These are phyloP conservation scores for Drosophila koepferae DNA, from an alignment of 2,888 invertebrate species.

Conservation along the genomic window DNA sequence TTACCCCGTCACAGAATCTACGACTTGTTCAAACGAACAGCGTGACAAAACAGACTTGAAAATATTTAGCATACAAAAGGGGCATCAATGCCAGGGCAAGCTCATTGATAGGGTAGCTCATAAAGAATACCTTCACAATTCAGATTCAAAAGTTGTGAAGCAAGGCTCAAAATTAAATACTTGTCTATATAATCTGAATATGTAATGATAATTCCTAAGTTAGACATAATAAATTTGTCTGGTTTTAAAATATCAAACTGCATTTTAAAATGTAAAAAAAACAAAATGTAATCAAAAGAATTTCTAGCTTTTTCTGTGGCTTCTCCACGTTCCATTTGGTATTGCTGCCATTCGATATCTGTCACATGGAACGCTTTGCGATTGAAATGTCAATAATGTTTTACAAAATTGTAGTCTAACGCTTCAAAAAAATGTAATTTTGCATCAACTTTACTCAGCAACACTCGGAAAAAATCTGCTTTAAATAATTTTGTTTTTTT, in stretches of 20 bases:
- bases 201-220: too few relatives aligned
- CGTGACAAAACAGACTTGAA: constrained; percentile 55
- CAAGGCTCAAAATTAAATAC: too few relatives aligned
- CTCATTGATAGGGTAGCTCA: not conserved
- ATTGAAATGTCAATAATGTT: constrained; percentile 81
- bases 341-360: constrained; percentile 5
- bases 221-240: too few relatives aligned
- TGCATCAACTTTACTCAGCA: not conserved
- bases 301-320: not conserved
- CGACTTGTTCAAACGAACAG: constrained; percentile 45
- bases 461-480: constrained; percentile 22
- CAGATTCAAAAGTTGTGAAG: too few relatives aligned
- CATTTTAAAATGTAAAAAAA: not conserved
- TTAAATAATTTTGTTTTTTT: not conserved
- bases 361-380: constrained; percentile 62
- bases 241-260: too few relatives aligned
- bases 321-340: not conserved
- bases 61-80: constrained; percentile 36
- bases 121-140: not conserved
- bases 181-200: too few relatives aligned
- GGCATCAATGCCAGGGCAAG: too few relatives aligned
- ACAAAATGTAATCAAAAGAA: too few relatives aligned
- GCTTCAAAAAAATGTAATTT: constrained; percentile 48
- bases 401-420: constrained; percentile 61
- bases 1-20: not conserved